phyloP scores from a whole-genome alignment of 35 echinoderm and acorn worm species.

The Lytechinus variegatus region DNA sequence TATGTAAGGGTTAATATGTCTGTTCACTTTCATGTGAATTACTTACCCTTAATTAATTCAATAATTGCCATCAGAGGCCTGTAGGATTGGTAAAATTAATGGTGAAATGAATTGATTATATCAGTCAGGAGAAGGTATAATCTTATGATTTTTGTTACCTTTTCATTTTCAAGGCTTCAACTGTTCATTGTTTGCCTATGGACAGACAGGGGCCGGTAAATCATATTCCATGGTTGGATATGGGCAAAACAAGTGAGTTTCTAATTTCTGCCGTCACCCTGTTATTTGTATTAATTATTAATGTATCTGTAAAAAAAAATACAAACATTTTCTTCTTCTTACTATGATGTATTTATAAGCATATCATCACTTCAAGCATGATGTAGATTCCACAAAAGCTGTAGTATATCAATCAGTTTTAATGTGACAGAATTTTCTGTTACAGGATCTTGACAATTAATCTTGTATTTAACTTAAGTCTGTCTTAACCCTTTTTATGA shows the following conservation, averaged over 20 bases:
- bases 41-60: neutral
- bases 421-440: no score
- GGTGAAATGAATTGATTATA: no score
- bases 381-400: no score
- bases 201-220: conserved; percentile 94
- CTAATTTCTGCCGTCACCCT: neutral
- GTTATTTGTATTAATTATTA: neutral
- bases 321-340: neutral
- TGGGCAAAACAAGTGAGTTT: conserved; percentile 93
- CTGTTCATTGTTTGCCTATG: conserved; percentile 99
- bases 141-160: conserved; percentile 40
- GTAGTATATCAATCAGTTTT: no score
- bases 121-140: neutral
- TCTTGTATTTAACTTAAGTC: no score
- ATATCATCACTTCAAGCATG: no score
- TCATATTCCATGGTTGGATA: conserved; percentile 99
- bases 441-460: no score
- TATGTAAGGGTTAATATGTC: neutral
- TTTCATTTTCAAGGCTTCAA: conserved; percentile 86
- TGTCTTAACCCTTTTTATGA: no score
- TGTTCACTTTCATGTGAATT: neutral
- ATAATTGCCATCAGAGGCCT: neutral
- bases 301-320: neutral
- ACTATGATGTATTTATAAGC: neutral
- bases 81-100: neutral